A percentile compares a stretch with the other conserved stretches of the same genome.
Conservation (phyloP, 2,797 vertebrate species). For the Leuciscus waleckii region DNA sequence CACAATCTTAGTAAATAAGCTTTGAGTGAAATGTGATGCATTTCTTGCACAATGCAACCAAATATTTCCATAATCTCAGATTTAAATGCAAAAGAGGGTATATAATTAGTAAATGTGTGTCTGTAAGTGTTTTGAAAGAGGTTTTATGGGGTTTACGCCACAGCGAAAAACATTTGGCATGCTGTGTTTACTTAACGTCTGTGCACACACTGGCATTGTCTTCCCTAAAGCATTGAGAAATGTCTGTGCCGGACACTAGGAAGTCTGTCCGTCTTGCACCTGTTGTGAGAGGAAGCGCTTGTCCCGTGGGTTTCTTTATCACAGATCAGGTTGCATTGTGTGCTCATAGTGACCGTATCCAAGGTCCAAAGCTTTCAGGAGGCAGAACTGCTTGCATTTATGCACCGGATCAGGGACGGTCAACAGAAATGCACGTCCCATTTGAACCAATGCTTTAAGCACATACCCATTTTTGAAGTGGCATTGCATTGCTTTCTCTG, state of each 20-base stretch:
- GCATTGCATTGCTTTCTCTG: neutral
- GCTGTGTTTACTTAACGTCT: constrained; percentile 30
- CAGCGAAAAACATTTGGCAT: neutral
- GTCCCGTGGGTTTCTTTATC: constrained; percentile 79
- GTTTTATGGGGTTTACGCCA: neutral
- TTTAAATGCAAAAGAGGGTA: neutral
- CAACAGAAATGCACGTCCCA: neutral
- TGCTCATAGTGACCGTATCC: constrained; percentile 54
- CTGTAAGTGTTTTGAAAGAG: neutral
- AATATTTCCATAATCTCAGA: neutral
- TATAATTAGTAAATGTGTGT: neutral
- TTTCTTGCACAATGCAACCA: constrained; percentile 7
- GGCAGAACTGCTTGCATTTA: constrained; percentile 27
- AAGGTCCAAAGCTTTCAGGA: constrained; percentile 47
- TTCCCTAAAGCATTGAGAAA: constrained; percentile 61
- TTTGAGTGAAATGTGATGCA: neutral
- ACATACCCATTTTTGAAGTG: neutral
- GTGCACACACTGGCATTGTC: constrained; percentile 25
- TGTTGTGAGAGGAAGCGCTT: constrained; percentile 82
- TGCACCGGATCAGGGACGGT: constrained; percentile 14
- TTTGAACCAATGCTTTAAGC: neutral
- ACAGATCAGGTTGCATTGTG: constrained; percentile 78
- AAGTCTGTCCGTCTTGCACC: constrained; percentile 80
- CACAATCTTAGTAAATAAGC: neutral
- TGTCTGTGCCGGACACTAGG: constrained; percentile 71